Evolutionary conservation across 2,888 invertebrate species (phyloP), one percentile per base, ranked within the genome.

Genomic region (Chymomyza caudatula): DNA sequence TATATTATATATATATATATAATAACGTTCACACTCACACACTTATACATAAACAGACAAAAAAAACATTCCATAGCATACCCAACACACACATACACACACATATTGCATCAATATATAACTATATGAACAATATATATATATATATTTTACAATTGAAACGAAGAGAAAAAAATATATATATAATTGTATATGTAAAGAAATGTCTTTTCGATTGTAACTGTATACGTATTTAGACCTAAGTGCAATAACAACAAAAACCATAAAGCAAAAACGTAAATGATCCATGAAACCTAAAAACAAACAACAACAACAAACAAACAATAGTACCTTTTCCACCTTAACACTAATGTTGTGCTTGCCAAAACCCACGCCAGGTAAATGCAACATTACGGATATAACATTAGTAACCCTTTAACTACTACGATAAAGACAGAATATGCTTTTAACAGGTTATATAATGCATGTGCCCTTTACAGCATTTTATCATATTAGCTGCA

Each of bases 321-420:
- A 84, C 79, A 82, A 82, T 82, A 82, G 82, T 82, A 82, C 82
- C 82, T 82, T 83, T 73, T 79, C 81, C 29, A 37, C 11, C 29
- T 37, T 37, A 37, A 2, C 29, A 37, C 8, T 4, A 37, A 37
- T 37, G 29, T 37, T 37, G 29, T 37, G 8, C 11, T 37, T 37
- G 29, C 29, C 29, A 37, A 25, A 25, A 25, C 3, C 3, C 3
- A 25, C 11, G 29, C 29, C 15, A 51, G 22, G 22, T 22, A 52
- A 52, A 52, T 20, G n/a, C 22, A 52, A 52, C 22, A 52, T 22
- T 47, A 13, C n/a, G 47, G 6, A n/a, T 15, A 47, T 19, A 17
- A 19, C 19, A n/a, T 47, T 47, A 19, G 47, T 15, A 47, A 47
- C 17, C 47, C 47, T 47, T 13, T 47, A 19, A 37, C 29, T 37